Percentiles rank a stretch among this genome's conserved stretches.
Conservation (phyloP, 2,797 vertebrate genomes). For the Hoplostethus mediterraneus region DNA sequence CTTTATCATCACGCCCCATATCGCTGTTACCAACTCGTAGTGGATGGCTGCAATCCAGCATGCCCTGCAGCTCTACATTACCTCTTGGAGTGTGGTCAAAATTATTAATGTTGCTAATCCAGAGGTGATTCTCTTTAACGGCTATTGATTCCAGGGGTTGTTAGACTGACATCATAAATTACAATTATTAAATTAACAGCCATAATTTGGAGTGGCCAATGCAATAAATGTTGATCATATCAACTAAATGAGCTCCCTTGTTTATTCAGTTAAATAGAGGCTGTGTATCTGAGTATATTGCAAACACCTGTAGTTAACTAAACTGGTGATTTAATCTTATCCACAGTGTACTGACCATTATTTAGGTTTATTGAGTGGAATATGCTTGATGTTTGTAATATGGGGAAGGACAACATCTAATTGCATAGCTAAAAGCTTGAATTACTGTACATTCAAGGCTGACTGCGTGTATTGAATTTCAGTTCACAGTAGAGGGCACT, state of each 20-base stretch:
- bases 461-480: neutral
- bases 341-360: neutral
- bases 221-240: neutral
- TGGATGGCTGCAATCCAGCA: slow-evolving; percentile 1
- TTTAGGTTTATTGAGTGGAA: neutral
- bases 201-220: neutral
- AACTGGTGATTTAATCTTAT: neutral
- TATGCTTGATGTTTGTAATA: neutral
- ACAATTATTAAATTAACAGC: neutral
- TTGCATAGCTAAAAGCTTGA: neutral
- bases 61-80: slow-evolving; percentile 12
- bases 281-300: too few species aligned
- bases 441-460: neutral
- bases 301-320: too few species aligned
- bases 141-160: neutral
- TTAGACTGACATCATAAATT: neutral
- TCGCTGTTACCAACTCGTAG: slow-evolving; percentile 3
- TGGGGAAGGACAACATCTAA: neutral
- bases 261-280: too few species aligned
- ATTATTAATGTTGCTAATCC: slow-evolving; percentile 14
- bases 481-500: slow-evolving; percentile 10
- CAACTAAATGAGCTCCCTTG: too few species aligned
- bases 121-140: neutral
- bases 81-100: slow-evolving; percentile 6
- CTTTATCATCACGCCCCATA: slow-evolving; percentile 22